These are phyloP conservation scores for Silurus aristotelis DNA, from an alignment of 2,797 vertebrate genomes.

Conservation along the genomic window DNA sequence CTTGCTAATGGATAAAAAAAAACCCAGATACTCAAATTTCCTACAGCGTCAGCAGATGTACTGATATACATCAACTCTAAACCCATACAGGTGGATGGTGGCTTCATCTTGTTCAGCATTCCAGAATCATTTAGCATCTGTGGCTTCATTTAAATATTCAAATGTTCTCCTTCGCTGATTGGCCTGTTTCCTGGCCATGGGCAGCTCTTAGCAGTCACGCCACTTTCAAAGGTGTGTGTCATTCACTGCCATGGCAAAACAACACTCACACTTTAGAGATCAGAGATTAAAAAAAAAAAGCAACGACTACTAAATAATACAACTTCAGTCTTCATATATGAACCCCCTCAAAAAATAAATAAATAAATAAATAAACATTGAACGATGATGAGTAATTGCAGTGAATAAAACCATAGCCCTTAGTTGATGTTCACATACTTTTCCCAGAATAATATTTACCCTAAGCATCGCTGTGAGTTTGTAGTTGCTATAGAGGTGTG, in stretches of 20 bases:
- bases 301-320: constrained; percentile 18
- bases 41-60: not conserved
- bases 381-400: not conserved
- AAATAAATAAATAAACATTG: not conserved
- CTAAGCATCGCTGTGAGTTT: not conserved
- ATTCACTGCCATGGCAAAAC: constrained; percentile 39
- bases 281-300: constrained; percentile 31
- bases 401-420: not conserved
- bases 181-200: constrained; percentile 54
- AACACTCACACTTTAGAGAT: constrained; percentile 53
- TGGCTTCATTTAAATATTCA: constrained; percentile 59
- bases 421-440: not conserved
- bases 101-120: constrained; percentile 21
- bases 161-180: constrained; percentile 55
- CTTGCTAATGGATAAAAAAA: not conserved
- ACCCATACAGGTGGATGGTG: constrained; percentile 1
- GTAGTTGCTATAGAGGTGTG: constrained; percentile 40
- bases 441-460: not conserved
- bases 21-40: not conserved
- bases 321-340: not conserved
- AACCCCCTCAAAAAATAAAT: not conserved
- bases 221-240: constrained; percentile 62
- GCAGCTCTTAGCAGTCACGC: constrained; percentile 69
- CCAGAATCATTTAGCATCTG: not conserved
- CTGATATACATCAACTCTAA: constrained; percentile 13